Evolutionary conservation across 2,797 vertebrate species (phyloP).

Genomic region (Diglossa cyanea): DNA sequence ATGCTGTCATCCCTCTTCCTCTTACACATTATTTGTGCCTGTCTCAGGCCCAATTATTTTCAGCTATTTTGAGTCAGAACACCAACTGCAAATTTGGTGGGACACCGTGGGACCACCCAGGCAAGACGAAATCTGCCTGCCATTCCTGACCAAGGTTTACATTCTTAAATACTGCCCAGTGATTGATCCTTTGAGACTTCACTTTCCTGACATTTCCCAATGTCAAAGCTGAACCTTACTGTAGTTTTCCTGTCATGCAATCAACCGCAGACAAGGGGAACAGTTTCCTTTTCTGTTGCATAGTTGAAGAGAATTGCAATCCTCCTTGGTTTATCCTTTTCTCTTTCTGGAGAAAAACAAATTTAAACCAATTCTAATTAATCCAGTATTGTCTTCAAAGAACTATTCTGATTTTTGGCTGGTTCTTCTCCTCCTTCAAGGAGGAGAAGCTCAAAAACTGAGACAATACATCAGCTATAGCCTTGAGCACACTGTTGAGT

Average conservation of each 20-base stretch:
- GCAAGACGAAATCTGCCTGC: neutral
- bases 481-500: neutral
- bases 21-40: neutral
- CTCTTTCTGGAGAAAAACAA: neutral
- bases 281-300: neutral
- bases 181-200: neutral
- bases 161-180: neutral
- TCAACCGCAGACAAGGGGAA: slow-evolving; percentile 6
- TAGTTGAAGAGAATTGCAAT: neutral
- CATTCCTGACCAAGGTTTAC: neutral
- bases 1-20: neutral
- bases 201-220: neutral
- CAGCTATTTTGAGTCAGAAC: neutral
- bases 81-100: neutral
- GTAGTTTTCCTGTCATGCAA: slow-evolving; percentile 26
- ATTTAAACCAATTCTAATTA: neutral
- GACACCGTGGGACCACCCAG: neutral
- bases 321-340: neutral
- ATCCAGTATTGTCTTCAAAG: neutral
- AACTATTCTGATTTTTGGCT: neutral
- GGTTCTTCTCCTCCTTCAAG: neutral
- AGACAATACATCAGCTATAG: neutral
- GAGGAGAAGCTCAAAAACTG: neutral
- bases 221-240: neutral
- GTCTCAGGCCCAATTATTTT: neutral